Evolutionary conservation across 2,888 invertebrate genomes (phyloP).

Genomic region (Amiota communis): DNA sequence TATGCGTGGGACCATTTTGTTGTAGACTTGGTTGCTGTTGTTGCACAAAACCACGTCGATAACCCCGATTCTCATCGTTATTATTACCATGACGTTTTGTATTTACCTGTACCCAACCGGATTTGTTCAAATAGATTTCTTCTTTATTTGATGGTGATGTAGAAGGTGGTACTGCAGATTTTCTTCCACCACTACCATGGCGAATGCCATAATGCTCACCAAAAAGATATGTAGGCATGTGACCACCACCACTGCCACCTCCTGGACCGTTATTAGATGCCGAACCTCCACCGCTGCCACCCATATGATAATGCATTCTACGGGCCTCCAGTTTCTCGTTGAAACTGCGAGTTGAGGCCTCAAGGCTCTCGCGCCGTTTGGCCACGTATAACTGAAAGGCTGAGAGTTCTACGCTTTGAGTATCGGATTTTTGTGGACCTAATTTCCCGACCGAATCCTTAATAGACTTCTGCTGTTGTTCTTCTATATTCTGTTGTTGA

Average conservation of each 20-base stretch:
- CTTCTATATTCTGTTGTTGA: constrained; percentile 32
- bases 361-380: constrained; percentile 69
- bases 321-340: constrained; percentile 72
- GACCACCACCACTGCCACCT: constrained; percentile 42
- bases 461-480: constrained; percentile 40
- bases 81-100: constrained; percentile 62
- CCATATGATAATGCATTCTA: constrained; percentile 72
- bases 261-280: constrained; percentile 36
- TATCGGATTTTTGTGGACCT: constrained; percentile 35
- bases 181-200: constrained; percentile 9
- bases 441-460: not conserved
- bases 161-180: constrained; percentile 45
- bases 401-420: constrained; percentile 48
- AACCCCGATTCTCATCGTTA: constrained; percentile 63
- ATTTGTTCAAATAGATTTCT: constrained; percentile 73
- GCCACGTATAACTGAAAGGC: constrained; percentile 69
- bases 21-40: constrained; percentile 21
- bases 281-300: constrained; percentile 51
- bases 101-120: constrained; percentile 75
- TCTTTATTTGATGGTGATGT: constrained; percentile 58
- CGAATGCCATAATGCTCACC: constrained; percentile 57
- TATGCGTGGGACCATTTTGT: constrained; percentile 61
- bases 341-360: constrained; percentile 69
- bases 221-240: constrained; percentile 72
- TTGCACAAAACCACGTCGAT: constrained; percentile 56